Conservation (phyloP, 2,888 invertebrate species). For the Eumacrocentrus americanus region DNA sequence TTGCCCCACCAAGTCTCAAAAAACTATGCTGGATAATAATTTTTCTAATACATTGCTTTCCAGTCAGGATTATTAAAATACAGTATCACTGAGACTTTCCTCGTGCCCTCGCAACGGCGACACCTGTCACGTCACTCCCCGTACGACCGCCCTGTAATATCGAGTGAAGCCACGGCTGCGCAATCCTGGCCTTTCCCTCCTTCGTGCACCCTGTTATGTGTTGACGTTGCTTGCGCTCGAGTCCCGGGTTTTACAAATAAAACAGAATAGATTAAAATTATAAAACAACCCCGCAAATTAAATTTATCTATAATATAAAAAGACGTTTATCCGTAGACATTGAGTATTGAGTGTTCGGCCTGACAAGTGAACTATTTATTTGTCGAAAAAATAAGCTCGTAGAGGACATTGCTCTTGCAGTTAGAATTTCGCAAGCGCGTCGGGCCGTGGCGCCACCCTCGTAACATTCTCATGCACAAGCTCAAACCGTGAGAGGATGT, state of each 20-base stretch:
- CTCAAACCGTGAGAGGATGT: too few relatives aligned
- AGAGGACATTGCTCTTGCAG: too few relatives aligned
- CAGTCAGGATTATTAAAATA: background rate
- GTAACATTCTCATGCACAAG: too few relatives aligned
- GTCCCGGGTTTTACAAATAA: too few relatives aligned
- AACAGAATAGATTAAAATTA: too few relatives aligned
- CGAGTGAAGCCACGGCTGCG: conserved; percentile 45
- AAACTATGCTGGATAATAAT: background rate
- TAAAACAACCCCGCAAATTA: too few relatives aligned
- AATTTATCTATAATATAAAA: too few relatives aligned
- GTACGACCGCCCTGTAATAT: conserved; percentile 44
- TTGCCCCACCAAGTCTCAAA: background rate
- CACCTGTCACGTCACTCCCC: conserved; percentile 50
- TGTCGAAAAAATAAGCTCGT: background rate
- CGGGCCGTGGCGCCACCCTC: too few relatives aligned
- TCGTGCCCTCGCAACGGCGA: conserved; percentile 43
- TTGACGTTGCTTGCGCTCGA: too few relatives aligned
- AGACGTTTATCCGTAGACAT: too few relatives aligned
- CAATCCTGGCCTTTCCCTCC: conserved; percentile 18
- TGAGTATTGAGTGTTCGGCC: background rate
- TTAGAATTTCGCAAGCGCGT: too few relatives aligned
- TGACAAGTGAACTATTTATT: background rate
- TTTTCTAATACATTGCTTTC: background rate
- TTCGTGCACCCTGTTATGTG: conserved; percentile 7
- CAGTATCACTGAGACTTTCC: background rate